These are phyloP conservation scores for Calidris pugnax DNA, from an alignment of 2,113 vertebrate species.

Conservation along the genomic window DNA sequence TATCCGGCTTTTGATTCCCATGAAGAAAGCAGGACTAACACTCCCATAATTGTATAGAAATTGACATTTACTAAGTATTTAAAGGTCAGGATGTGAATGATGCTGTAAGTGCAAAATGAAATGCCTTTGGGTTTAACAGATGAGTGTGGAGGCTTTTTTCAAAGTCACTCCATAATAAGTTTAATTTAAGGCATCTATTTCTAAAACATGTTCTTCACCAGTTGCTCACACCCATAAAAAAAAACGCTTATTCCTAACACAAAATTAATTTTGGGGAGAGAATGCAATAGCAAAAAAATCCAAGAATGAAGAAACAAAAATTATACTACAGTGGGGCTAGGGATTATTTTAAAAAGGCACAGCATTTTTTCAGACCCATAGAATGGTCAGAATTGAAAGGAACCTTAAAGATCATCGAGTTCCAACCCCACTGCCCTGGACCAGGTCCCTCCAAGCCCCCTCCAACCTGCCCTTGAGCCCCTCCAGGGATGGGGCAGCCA, in stretches of 20 bases:
- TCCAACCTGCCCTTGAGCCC: too few relatives aligned
- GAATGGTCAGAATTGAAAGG: too few relatives aligned
- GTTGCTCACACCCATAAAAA: neutral
- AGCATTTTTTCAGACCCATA: neutral
- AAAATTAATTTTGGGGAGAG: neutral
- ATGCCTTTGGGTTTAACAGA: conserved; percentile 20
- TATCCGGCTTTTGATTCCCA: neutral
- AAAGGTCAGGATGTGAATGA: conserved; percentile 54
- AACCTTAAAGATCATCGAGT: too few relatives aligned
- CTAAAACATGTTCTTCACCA: conserved; percentile 25
- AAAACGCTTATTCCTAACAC: neutral
- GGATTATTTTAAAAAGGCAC: neutral
- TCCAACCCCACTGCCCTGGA: too few relatives aligned
- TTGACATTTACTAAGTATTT: conserved; percentile 33
- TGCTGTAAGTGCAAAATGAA: conserved; percentile 2
- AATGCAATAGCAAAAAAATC: neutral
- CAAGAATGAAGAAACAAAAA: neutral
- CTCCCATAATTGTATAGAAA: neutral
- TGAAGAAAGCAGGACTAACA: neutral
- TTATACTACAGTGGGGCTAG: neutral
- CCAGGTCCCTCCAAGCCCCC: too few relatives aligned
- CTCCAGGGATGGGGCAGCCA: too few relatives aligned
- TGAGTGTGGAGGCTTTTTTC: neutral
- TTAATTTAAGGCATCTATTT: conserved; percentile 34
- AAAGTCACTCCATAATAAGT: neutral